These are phyloP conservation scores for Aplysina aerophoba DNA, from an alignment of 37 sponge, comb jelly and placozoan genomes.

Conservation along the genomic window DNA sequence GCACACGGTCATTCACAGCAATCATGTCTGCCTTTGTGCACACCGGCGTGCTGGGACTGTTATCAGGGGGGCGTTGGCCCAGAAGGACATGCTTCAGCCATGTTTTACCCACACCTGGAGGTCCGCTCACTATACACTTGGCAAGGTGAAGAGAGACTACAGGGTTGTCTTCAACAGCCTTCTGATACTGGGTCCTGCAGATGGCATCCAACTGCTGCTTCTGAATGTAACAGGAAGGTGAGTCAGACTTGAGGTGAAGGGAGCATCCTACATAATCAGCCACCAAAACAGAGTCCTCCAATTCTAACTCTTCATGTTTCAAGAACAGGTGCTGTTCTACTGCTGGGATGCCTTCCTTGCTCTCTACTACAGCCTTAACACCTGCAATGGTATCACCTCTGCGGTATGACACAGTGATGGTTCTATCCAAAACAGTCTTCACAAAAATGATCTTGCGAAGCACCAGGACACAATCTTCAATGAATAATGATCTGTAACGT, in stretches of 20 bases:
- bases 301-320: background rate
- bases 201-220: background rate
- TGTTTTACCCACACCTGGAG: slow-evolving; percentile 19
- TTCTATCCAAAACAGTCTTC: too few relatives aligned
- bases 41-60: slow-evolving; percentile 6
- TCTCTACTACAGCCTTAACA: slow-evolving; percentile 16
- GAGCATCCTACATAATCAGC: background rate
- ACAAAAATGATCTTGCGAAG: too few relatives aligned
- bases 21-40: background rate
- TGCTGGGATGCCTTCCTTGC: slow-evolving; percentile 30
- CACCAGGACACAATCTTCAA: too few relatives aligned
- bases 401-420: too few relatives aligned
- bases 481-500: background rate
- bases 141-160: background rate
- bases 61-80: slow-evolving; percentile 8
- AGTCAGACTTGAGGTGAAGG: too few relatives aligned
- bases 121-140: background rate
- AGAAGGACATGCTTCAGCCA: slow-evolving; percentile 10
- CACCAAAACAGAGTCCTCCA: background rate
- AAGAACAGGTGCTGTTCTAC: slow-evolving; percentile 19
- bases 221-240: background rate
- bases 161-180: background rate
- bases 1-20: background rate
- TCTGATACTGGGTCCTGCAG: slow-evolving; percentile 5
- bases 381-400: background rate